A percentile compares a stretch with the other conserved stretches of the same genome.
Conservation (phyloP, 2,113 vertebrate species). For the Spermophilus dauricus region DNA sequence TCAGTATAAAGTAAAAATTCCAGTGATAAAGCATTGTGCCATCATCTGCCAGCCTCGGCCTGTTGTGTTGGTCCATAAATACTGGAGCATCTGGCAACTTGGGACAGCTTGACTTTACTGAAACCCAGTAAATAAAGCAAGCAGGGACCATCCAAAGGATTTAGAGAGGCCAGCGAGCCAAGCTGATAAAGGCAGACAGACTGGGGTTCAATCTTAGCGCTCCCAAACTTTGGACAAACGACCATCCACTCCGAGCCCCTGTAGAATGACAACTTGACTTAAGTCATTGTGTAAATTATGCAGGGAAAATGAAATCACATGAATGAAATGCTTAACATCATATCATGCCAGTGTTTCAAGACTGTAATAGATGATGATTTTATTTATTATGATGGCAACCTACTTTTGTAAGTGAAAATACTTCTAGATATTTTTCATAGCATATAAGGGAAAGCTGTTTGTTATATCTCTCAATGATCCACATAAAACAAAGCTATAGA, state of each 20-base stretch:
- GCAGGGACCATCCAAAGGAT: background rate
- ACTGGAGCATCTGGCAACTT: background rate
- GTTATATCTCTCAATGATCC: background rate
- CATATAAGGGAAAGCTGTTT: background rate
- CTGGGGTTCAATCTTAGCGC: background rate
- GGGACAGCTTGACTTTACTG: background rate
- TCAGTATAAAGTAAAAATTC: background rate
- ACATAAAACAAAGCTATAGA: background rate
- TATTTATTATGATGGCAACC: background rate
- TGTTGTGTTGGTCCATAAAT: background rate
- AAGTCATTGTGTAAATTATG: background rate
- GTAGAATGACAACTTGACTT: background rate
- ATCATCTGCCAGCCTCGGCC: background rate
- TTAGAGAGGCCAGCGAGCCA: background rate
- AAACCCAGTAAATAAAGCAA: background rate
- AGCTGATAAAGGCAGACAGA: background rate
- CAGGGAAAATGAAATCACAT: background rate
- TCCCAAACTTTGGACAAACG: background rate
- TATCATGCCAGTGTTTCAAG: background rate
- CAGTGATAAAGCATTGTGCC: background rate
- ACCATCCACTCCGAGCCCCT: background rate
- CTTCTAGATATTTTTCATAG: constrained; percentile 9
- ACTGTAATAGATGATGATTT: background rate
- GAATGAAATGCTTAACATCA: background rate
- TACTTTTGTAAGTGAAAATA: background rate